Base-by-base conservation (phyloP, 2,888 invertebrate species). In the Copidosoma aretas region DNA sequence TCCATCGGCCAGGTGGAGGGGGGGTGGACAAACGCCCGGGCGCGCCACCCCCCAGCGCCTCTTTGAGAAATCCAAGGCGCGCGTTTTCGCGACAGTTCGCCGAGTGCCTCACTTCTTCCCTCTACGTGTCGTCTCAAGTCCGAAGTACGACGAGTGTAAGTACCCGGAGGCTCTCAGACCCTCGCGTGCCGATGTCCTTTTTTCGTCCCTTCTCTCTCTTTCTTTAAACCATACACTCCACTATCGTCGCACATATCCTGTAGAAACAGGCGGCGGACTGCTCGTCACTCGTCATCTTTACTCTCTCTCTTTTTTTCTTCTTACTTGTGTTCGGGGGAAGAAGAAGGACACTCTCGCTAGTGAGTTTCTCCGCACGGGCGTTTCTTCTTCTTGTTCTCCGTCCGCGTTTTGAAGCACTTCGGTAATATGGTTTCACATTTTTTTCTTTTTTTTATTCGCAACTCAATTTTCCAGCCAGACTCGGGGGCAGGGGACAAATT, bases 231-330 rank as follows among this genome's bases (percentile, higher is more conserved):
- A 12, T 21, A 22, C 22, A 51, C 51, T 1, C 22, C 22, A 60
- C 32, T n/a, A n/a, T n/a, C n/a, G n/a, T n/a, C n/a, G n/a, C n/a
- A n/a, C n/a, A n/a, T n/a, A n/a, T n/a, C n/a, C n/a, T n/a, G n/a
- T n/a, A n/a, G n/a, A n/a, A n/a, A n/a, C n/a, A n/a, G n/a, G n/a
- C 60, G 32, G 32, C 8, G 25, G 59, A 56, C 12, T 19, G 46
- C 49, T 1, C 25, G 49, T 49, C 60, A 39, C 49, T 67, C 58
- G 61, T 67, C 58, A 62, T 62, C 67, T 67, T 62, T 67, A 24
- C 52, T 60, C 58, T 58, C 43, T 1, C 19, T 61, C 61, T 65
- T 58, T 60, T 24, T 49, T 65, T 65, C 53, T 53, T 51, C 58
- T 58, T 64, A 59, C 65, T 53, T 43, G 61, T 66, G 60, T 56